Base-by-base conservation (phyloP, 2,888 invertebrate genomes). In the Thyatira batis region DNA sequence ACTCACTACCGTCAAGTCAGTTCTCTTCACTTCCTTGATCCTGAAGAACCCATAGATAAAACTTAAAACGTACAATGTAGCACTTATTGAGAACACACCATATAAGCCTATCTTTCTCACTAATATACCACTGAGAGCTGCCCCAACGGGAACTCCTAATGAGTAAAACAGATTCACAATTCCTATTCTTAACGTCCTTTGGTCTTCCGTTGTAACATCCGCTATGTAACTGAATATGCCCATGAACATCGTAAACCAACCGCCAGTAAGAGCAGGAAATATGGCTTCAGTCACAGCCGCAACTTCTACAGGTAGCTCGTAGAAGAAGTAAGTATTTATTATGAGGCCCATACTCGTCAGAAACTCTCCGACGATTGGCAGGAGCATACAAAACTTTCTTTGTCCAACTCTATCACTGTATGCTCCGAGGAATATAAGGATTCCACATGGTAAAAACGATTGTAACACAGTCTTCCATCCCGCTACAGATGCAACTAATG, bases 231-330 rank as follows among this genome's bases (percentile, higher is more conserved):
- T 96, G 86, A 98, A 96, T 63, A 97, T 95, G 20, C 96, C 96
- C 96, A 97, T 97, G 70, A 97, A 95, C 96, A 97, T 96, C 27
- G 96, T 96, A 79, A 96, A 96, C 97, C 97, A 97, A 8, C 97
- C 97, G 9, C 97, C 96, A 0, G 96, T 96, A 6, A 97, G 75
- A 0, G 96, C 96, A 2, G 97, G 97, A 82, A 96, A 96, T 61
- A 97, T 92, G 0, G 96, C 96, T 82, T 97, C 97, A 0, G 96
- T 95, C 4, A 96, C 93, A 0, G 96, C 97, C 13, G 95, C 95
- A 1, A 94, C 95, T 87, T 97, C 97, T 93, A 97, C 95, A 0
- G 96, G 96, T 39, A 96, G 85, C 74, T 95, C 94, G 77, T 96
- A 93, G 80, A 96, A 96, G 83, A 94, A 95, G 75, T 95, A 97